Percentiles rank a stretch among this genome's conserved stretches.
Evolutionary conservation across 2,888 invertebrate species (phyloP).

Genomic region (Melanostoma scalare): DNA sequence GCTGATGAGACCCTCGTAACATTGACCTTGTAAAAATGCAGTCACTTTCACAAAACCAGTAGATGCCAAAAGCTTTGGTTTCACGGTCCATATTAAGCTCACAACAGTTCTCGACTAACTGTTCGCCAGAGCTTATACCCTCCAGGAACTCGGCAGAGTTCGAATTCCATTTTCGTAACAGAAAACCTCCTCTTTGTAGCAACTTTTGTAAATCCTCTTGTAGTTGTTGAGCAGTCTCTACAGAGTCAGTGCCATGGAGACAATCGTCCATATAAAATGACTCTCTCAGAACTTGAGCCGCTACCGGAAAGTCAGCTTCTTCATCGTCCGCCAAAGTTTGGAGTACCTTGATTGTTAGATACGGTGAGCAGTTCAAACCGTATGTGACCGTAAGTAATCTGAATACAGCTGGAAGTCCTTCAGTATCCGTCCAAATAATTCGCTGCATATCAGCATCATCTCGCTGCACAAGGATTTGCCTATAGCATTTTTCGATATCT

Average conservation of each 20-base stretch:
- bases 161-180: conserved; percentile 42
- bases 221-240: conserved; percentile 4
- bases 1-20: not conserved
- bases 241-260: conserved; percentile 32
- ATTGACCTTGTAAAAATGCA: conserved; percentile 21
- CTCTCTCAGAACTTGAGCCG: conserved; percentile 18
- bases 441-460: conserved; percentile 51
- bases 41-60: conserved; percentile 27
- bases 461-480: conserved; percentile 31
- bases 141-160: conserved; percentile 35
- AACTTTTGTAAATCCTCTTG: conserved; percentile 14
- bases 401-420: conserved; percentile 11
- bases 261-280: conserved; percentile 59
- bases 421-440: conserved; percentile 25
- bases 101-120: not conserved
- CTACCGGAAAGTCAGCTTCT: conserved; percentile 44
- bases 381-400: conserved; percentile 53
- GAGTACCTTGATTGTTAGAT: conserved; percentile 56
- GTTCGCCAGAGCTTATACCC: not conserved
- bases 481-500: conserved; percentile 66
- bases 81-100: conserved; percentile 35
- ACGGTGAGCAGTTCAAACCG: conserved; percentile 53
- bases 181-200: conserved; percentile 26
- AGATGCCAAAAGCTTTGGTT: conserved; percentile 40
- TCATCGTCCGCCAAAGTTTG: conserved; percentile 47